A percentile compares a stretch with the other conserved stretches of the same genome.
Conservation (phyloP, 2,113 vertebrate species). For the Sylvilagus bachmani region DNA sequence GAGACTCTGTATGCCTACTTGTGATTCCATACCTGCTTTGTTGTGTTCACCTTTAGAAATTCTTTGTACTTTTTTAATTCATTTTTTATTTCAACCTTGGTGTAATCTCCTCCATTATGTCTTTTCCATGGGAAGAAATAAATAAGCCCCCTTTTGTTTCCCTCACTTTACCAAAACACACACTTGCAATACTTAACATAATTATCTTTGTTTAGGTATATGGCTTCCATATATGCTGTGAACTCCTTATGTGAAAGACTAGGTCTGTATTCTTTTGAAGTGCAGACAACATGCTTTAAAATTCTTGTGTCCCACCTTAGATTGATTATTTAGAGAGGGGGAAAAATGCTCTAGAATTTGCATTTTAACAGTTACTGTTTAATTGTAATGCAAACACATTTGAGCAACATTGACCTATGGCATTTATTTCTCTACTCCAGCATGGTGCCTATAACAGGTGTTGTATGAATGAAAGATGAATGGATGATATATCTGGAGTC, state of each 20-base stretch:
- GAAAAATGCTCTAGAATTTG: background rate
- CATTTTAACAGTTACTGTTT: background rate
- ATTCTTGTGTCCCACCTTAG: background rate
- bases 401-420: background rate
- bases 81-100: background rate
- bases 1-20: background rate
- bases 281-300: background rate
- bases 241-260: background rate
- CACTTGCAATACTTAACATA: background rate
- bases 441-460: background rate
- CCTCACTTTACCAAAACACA: background rate
- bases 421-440: background rate
- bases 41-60: background rate
- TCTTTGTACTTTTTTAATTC: background rate
- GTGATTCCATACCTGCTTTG: background rate
- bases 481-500: background rate
- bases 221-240: background rate
- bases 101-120: background rate
- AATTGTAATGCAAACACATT: background rate
- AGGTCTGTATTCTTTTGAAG: background rate
- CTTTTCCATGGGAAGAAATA: background rate
- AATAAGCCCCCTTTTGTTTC: background rate
- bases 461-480: slow-evolving; percentile 20
- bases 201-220: background rate
- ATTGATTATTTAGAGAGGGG: background rate